Evolutionary conservation across 2,888 invertebrate species (phyloP), one percentile per base, ranked within the genome.

Genomic region (Rhopalosiphum nymphaeae): DNA sequence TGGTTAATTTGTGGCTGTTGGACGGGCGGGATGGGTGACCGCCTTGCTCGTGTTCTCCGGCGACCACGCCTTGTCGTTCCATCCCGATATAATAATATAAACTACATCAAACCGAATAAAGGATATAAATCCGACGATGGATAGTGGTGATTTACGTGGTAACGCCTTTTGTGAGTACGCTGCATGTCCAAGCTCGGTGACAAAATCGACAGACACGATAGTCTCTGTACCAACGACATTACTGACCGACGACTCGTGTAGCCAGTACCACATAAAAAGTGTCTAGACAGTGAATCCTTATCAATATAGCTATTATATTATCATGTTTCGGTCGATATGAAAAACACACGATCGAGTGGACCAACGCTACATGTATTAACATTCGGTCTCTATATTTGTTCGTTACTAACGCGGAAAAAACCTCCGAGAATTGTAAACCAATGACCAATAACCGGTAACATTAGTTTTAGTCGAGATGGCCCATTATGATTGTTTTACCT

Each of bases 51-150:
- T 92, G 92, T 86, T 53, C 86, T 49, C 90, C 90, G 86, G 46
- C 92, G 57, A n/a, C 89, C 93, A 93, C 93, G 93, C 93, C 93
- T 84, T n/a, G 84, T 84, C 44, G 84, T 93, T 57, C 57, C 46
- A 36, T 89, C 44, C 93, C 42, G 42, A 92, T 78, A 36, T 78
- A 78, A 78, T 78, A 78, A 61, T 78, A 78, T 67, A 88, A 67
- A 78, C 42, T 84, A 42, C 88, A 44, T 93, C 44, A 89, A 93
- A 89, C 93, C 93, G 57, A 89, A 93, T 25, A 57, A 57, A 46
- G 57, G 89, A 89, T 84, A 85, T 85, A 85, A 89, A 90, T 89
- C 89, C 26, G 13, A 78, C n/a, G 44, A 56, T 16, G 26, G 26
- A 44, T 42, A 21, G n/a, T 9, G n/a, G 46, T 93, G 89, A 93